phyloP scores from a whole-genome alignment of 1,140 invertebrate genomes.

The Delia radicum region DNA sequence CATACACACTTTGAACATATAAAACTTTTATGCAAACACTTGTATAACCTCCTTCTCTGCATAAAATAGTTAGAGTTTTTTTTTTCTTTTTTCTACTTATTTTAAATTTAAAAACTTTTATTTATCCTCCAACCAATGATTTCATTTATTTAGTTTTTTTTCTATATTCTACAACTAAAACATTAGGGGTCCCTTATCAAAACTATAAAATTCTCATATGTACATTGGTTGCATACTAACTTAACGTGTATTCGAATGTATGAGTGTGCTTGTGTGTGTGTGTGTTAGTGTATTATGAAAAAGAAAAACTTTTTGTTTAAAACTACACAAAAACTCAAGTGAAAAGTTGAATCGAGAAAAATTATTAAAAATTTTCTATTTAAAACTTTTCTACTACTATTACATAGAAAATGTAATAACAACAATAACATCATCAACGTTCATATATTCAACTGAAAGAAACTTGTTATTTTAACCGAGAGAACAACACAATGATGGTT shows the following conservation, averaged over 20 bases:
- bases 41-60: not conserved
- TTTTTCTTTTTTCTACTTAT: not conserved
- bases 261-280: not conserved
- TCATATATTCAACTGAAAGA: not conserved
- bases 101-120: conserved; percentile 10
- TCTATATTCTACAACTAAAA: not conserved
- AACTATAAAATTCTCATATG: not conserved
- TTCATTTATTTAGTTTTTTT: not conserved
- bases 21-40: not conserved
- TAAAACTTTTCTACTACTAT: not conserved
- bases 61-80: not conserved
- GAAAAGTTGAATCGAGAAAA: conserved; percentile 12
- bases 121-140: conserved; percentile 15
- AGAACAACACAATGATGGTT: not conserved
- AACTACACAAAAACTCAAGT: not conserved
- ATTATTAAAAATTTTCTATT: conserved; percentile 18
- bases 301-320: not conserved
- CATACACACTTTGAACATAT: not conserved
- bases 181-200: not conserved
- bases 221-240: not conserved
- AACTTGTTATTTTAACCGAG: conserved; percentile 13
- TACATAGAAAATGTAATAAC: not conserved
- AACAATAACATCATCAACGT: not conserved
- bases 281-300: not conserved
- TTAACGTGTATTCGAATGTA: not conserved